These are phyloP conservation scores for Tholera decimalis DNA, from an alignment of 2,888 invertebrate genomes.

Conservation along the genomic window DNA sequence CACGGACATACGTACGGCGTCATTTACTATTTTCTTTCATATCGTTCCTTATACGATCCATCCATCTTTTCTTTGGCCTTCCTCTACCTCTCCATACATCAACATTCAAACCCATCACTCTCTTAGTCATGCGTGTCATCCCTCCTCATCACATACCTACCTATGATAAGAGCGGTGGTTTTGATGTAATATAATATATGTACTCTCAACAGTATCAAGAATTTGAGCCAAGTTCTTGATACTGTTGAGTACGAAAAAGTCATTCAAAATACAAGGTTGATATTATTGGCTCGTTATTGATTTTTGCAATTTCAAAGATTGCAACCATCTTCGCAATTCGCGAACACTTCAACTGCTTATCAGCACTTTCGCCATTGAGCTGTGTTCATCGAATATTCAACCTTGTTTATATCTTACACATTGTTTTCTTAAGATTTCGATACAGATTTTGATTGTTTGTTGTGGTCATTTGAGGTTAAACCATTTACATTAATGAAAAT, in stretches of 20 bases:
- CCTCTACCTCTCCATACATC: too few relatives aligned
- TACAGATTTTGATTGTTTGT: neutral
- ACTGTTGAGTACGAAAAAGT: neutral
- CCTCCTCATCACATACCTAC: too few relatives aligned
- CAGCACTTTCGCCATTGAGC: slow-evolving; percentile 28
- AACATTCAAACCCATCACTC: too few relatives aligned
- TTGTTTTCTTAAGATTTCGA: slow-evolving; percentile 18
- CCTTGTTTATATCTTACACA: slow-evolving; percentile 29
- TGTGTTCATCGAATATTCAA: slow-evolving; percentile 22
- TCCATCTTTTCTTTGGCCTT: too few relatives aligned
- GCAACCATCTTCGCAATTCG: neutral
- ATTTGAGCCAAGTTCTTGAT: slow-evolving; percentile 16
- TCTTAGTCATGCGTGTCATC: too few relatives aligned
- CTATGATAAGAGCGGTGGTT: too few relatives aligned
- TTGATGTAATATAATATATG: too few relatives aligned
- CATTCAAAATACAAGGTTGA: slow-evolving; percentile 11
- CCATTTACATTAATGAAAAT: neutral
- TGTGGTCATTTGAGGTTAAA: neutral
- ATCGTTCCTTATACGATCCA: too few relatives aligned
- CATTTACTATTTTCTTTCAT: too few relatives aligned
- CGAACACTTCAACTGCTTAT: slow-evolving; percentile 14
- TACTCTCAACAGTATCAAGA: too few relatives aligned
- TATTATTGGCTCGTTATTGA: slow-evolving; percentile 7
- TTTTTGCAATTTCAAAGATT: slow-evolving; percentile 4
- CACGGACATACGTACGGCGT: too few relatives aligned